Evolutionary conservation across 2,797 vertebrate species (phyloP).

Genomic region (Pachyuromys duprasi): DNA sequence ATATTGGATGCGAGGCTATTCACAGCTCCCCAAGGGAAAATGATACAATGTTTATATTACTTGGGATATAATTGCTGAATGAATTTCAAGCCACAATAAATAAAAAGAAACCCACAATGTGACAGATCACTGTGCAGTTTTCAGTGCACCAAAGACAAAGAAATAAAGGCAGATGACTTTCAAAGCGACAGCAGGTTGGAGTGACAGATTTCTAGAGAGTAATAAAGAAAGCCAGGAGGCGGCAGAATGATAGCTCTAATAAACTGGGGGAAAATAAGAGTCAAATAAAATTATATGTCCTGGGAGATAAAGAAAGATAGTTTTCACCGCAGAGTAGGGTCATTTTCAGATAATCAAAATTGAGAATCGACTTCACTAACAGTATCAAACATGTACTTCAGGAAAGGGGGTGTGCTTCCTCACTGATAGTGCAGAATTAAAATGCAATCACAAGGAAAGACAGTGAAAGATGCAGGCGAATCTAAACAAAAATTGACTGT

Average conservation of each 20-base stretch:
- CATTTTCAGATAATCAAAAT: conserved; percentile 32
- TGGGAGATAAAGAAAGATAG: background rate
- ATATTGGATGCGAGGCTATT: background rate
- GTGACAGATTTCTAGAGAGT: conserved; percentile 23
- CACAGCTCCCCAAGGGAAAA: background rate
- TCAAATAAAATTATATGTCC: conserved; percentile 24
- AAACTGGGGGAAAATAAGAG: conserved; percentile 56
- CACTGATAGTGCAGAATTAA: background rate
- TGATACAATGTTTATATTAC: background rate
- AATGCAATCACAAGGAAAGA: background rate
- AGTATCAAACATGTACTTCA: fast-evolving
- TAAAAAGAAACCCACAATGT: background rate
- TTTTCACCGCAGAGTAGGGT: conserved; percentile 20
- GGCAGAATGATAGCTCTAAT: conserved; percentile 19
- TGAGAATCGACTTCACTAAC: background rate
- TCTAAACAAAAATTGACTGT: background rate
- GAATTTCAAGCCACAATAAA: background rate
- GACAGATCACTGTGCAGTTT: background rate
- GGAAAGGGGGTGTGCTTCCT: background rate
- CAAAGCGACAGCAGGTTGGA: background rate
- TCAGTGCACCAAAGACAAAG: background rate
- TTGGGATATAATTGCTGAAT: background rate
- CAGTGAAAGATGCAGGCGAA: background rate
- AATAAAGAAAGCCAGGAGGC: background rate
- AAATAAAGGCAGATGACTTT: conserved; percentile 23